phyloP scores from a whole-genome alignment of 1,140 invertebrate genomes.

The Diorhabda sublineata region DNA sequence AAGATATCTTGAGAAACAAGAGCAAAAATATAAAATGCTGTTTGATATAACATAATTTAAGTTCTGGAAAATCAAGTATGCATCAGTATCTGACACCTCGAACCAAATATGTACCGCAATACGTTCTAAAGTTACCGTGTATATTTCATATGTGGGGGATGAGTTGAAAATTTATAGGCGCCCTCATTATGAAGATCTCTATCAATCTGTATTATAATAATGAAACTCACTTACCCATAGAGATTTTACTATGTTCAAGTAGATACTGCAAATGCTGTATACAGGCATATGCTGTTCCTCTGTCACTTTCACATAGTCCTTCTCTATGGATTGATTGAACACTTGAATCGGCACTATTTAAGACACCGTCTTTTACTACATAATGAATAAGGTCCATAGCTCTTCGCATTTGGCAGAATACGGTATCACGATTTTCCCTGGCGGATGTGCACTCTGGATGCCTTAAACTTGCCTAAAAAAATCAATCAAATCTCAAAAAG shows the following conservation, averaged over 20 bases:
- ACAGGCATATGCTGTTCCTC: slow-evolving; percentile 71
- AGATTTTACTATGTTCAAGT: slow-evolving; percentile 76
- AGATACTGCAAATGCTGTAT: slow-evolving; percentile 80
- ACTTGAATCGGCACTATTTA: slow-evolving; percentile 45
- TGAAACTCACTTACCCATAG: slow-evolving; percentile 41
- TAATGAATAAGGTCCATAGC: slow-evolving; percentile 97
- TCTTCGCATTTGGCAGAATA: slow-evolving; percentile 94
- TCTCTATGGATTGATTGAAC: slow-evolving; percentile 34
- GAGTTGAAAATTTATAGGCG: too few relatives aligned
- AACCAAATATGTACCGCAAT: too few relatives aligned
- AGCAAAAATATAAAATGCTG: too few relatives aligned
- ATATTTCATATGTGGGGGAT: too few relatives aligned
- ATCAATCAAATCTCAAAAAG: not conserved
- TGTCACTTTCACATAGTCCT: slow-evolving; percentile 60
- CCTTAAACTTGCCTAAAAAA: slow-evolving; percentile 73
- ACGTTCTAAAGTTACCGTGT: too few relatives aligned
- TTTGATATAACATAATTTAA: too few relatives aligned
- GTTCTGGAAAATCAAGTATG: too few relatives aligned
- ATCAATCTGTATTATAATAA: not conserved
- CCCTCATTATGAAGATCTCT: too few relatives aligned
- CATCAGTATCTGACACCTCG: too few relatives aligned
- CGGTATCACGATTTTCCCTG: slow-evolving; percentile 91
- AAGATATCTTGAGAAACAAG: too few relatives aligned
- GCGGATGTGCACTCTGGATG: slow-evolving; percentile 93
- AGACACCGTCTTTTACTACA: slow-evolving; percentile 90